Evolutionary conservation across 2,888 invertebrate genomes (phyloP).

Genomic region (Drosophila atripex): DNA sequence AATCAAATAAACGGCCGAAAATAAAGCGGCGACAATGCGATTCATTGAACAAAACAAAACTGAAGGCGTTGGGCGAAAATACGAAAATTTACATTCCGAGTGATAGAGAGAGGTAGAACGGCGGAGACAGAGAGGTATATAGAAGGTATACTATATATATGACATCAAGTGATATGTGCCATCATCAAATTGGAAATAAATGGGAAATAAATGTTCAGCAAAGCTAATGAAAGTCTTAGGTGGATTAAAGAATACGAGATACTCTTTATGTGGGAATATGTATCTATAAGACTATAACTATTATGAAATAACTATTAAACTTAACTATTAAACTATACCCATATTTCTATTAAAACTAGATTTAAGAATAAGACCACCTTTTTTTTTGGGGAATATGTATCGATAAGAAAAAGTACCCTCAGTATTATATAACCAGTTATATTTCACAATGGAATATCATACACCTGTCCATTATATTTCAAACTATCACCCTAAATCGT

Average conservation of each 20-base stretch:
- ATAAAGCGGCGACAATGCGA: slow-evolving; percentile 44
- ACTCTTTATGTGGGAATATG: slow-evolving; percentile 14
- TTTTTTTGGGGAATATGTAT: background rate
- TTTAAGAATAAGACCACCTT: background rate
- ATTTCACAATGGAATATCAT: background rate
- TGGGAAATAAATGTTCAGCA: slow-evolving; percentile 13
- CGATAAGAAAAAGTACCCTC: too few relatives aligned
- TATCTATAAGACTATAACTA: too few relatives aligned
- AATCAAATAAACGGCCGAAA: slow-evolving; percentile 49
- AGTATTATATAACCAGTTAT: background rate
- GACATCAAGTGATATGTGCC: slow-evolving; percentile 38
- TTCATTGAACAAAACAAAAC: slow-evolving; percentile 62
- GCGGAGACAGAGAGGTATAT: slow-evolving; percentile 10
- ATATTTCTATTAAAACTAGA: too few relatives aligned
- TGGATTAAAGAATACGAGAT: slow-evolving; percentile 7
- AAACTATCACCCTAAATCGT: too few relatives aligned
- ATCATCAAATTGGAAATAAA: slow-evolving; percentile 46
- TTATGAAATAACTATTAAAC: too few relatives aligned
- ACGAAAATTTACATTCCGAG: slow-evolving; percentile 26
- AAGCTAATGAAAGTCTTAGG: background rate
- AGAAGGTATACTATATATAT: background rate
- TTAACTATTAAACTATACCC: too few relatives aligned
- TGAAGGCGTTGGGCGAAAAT: slow-evolving; percentile 29
- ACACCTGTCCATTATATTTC: too few relatives aligned
- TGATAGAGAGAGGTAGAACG: slow-evolving; percentile 3